phyloP scores from a whole-genome alignment of 2,113 vertebrate species.

The Dasyurus viverrinus region DNA sequence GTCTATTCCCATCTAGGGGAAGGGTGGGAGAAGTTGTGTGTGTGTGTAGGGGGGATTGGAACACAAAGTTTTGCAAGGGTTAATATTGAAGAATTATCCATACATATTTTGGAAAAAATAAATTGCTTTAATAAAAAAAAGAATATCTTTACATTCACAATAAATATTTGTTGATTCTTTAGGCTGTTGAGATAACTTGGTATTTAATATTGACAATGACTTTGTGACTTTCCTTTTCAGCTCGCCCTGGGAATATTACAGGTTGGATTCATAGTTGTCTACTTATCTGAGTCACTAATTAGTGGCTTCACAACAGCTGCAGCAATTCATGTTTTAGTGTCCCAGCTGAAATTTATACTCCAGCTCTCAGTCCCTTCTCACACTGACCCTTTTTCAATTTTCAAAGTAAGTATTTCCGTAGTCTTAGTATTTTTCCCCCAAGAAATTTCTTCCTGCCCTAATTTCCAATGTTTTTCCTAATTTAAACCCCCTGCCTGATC shows the following conservation, averaged over 20 bases:
- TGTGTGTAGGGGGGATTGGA: no score
- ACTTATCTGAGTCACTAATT: constrained; percentile 95
- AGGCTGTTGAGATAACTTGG: background rate
- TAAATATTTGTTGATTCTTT: background rate
- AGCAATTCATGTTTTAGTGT: constrained; percentile 94
- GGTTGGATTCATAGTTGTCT: constrained; percentile 94
- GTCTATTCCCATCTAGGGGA: no score
- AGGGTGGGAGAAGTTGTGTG: no score
- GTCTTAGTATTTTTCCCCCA: background rate
- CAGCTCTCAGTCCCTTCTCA: constrained; percentile 87
- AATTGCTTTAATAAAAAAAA: no score
- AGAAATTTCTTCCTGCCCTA: background rate
- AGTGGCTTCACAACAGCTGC: constrained; percentile 97
- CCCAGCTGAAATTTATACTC: constrained; percentile 96
- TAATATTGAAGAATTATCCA: no score
- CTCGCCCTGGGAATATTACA: constrained; percentile 90
- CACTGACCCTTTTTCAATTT: constrained; percentile 87
- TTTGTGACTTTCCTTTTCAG: constrained; percentile 81
- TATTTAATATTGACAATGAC: background rate
- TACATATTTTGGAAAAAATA: no score
- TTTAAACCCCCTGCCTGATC: background rate
- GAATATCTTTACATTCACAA: background rate
- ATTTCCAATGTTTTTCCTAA: background rate
- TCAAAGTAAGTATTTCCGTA: constrained; percentile 89
- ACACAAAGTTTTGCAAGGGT: no score